These are phyloP conservation scores for Vandiemenella viatica DNA, from an alignment of 2,888 invertebrate species.

Conservation along the genomic window DNA sequence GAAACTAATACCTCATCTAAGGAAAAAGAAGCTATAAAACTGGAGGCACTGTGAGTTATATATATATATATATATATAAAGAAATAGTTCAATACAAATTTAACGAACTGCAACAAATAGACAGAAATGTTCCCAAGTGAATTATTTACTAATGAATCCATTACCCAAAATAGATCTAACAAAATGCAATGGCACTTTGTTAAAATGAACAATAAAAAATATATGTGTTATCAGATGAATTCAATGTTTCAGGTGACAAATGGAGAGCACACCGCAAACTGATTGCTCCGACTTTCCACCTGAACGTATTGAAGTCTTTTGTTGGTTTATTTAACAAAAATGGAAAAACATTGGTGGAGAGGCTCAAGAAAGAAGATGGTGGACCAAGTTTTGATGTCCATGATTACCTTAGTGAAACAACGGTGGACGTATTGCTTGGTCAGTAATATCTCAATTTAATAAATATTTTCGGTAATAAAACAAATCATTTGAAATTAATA, in stretches of 20 bases:
- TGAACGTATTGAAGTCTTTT: constrained; percentile 1
- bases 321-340: constrained; percentile 1
- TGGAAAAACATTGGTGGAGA: background rate
- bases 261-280: constrained; percentile 2
- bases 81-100: too few relatives aligned
- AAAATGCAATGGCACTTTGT: too few relatives aligned
- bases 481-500: background rate
- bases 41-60: too few relatives aligned
- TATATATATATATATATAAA: too few relatives aligned
- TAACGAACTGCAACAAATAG: too few relatives aligned
- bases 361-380: constrained; percentile 4
- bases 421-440: constrained; percentile 66
- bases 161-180: too few relatives aligned
- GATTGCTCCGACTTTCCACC: constrained; percentile 1
- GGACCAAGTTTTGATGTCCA: constrained; percentile 34
- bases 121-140: too few relatives aligned
- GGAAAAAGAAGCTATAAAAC: too few relatives aligned
- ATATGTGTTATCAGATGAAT: too few relatives aligned
- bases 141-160: too few relatives aligned
- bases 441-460: constrained; percentile 19
- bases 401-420: constrained; percentile 35
- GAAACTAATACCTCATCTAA: too few relatives aligned
- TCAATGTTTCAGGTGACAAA: constrained; percentile 18
- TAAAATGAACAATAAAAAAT: too few relatives aligned
- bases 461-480: background rate